Evolutionary conservation across 2,888 invertebrate species (phyloP).

Genomic region (Pogonocherus hispidulus): DNA sequence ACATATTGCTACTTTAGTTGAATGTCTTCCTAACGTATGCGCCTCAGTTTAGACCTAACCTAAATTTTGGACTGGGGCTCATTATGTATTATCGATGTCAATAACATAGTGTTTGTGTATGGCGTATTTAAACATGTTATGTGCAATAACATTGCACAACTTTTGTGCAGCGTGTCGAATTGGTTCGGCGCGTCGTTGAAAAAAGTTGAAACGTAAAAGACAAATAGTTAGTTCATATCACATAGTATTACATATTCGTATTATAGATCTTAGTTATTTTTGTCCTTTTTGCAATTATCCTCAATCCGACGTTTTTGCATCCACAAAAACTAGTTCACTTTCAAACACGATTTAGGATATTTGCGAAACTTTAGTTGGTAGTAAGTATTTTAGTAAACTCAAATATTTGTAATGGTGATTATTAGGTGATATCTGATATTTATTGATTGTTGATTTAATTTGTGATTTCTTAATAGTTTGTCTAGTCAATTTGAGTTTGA

Average conservation of each 20-base stretch:
- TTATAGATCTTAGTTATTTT: slow-evolving; percentile 47
- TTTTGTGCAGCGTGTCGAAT: background rate
- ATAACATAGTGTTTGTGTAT: slow-evolving; percentile 55
- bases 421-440: slow-evolving; percentile 57
- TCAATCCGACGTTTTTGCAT: slow-evolving; percentile 42
- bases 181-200: background rate
- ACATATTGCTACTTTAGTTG: slow-evolving; percentile 59
- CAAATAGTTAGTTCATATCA: slow-evolving; percentile 68
- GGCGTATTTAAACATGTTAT: slow-evolving; percentile 46
- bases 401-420: slow-evolving; percentile 54
- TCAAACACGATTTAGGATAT: slow-evolving; percentile 48
- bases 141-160: slow-evolving; percentile 28
- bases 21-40: slow-evolving; percentile 65
- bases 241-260: slow-evolving; percentile 67
- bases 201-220: slow-evolving; percentile 61
- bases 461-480: background rate
- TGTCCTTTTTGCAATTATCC: slow-evolving; percentile 49
- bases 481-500: slow-evolving; percentile 12
- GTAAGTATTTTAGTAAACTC: slow-evolving; percentile 59
- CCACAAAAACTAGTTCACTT: slow-evolving; percentile 33
- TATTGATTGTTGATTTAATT: slow-evolving; percentile 47
- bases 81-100: slow-evolving; percentile 54
- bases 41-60: slow-evolving; percentile 59
- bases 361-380: slow-evolving; percentile 51
- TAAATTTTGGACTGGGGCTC: slow-evolving; percentile 49